Conservation (phyloP, 2,888 invertebrate species). For the Plebejus argus region DNA sequence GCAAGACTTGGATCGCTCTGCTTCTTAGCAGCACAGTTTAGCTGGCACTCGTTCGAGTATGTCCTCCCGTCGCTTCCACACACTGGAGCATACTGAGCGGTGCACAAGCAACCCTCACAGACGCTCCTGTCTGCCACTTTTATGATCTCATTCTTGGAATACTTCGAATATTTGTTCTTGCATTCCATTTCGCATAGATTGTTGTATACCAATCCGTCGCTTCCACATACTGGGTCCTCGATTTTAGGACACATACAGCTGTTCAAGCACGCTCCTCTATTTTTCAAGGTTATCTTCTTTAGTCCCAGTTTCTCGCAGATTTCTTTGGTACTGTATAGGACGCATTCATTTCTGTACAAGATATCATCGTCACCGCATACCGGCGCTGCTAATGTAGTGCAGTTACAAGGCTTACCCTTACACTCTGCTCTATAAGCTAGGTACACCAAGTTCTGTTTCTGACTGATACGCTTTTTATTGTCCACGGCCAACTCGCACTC, state of each 20-base stretch:
- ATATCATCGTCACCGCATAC: slow-evolving; percentile 46
- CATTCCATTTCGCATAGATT: slow-evolving; percentile 45
- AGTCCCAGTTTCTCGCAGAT: slow-evolving; percentile 36
- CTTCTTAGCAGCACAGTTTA: slow-evolving; percentile 46
- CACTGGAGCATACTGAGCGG: slow-evolving; percentile 43
- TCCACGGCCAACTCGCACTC: slow-evolving; percentile 46
- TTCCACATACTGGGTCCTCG: slow-evolving; percentile 43
- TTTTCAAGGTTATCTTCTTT: slow-evolving; percentile 40
- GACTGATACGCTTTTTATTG: slow-evolving; percentile 40
- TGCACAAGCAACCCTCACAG: slow-evolving; percentile 46
- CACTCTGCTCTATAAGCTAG: slow-evolving; percentile 45
- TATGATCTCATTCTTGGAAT: slow-evolving; percentile 35
- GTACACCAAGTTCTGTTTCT: slow-evolving; percentile 39
- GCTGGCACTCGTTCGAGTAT: slow-evolving; percentile 47
- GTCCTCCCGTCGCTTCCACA: slow-evolving; percentile 49
- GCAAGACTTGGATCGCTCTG: slow-evolving; percentile 39
- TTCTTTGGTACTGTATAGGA: slow-evolving; percentile 42
- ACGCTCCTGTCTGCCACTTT: slow-evolving; percentile 35
- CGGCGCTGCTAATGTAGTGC: slow-evolving; percentile 41
- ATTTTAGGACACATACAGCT: slow-evolving; percentile 40
- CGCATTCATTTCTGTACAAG: slow-evolving; percentile 46
- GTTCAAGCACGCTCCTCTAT: slow-evolving; percentile 42
- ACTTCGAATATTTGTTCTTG: slow-evolving; percentile 35
- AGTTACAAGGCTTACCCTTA: slow-evolving; percentile 41
- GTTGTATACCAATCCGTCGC: slow-evolving; percentile 42